Evolutionary conservation across 2,113 vertebrate species (phyloP), one percentile per base, ranked within the genome.

Genomic region (Scytalopus superciliaris): DNA sequence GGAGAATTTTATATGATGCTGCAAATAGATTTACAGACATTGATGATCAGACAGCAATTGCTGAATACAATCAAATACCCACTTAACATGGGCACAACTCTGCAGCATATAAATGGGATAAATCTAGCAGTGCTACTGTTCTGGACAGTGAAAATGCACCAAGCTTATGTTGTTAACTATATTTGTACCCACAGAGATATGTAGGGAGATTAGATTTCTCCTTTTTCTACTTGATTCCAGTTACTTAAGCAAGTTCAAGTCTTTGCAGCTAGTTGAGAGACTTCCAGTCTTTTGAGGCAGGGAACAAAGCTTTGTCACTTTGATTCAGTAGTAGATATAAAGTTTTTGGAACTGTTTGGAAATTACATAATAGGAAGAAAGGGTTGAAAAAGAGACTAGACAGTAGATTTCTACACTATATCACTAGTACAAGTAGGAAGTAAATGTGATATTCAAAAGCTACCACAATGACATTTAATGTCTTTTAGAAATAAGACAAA

Each of bases 61-160:
- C 55, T 89, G 89, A 95, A 91, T 83, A 53, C 37, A 84, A 90
- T 95, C 94, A 92, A 82, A 85, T 62, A 80, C 12, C 33, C 50
- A 69, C 56, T 92, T 91, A 85, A 78, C 33, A 81, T 45, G 25
- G 35, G 10, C 31, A 92, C 23, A 68, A 31, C 7, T 79, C 66
- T 69, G 57, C 37, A 76, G 10, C 44, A 25, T 60, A 82, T 33
- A 68, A 37, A 47, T 24, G 12, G 57, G 89, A 91, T 79, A 75
- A 87, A 89, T 68, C 52, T 64, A 60, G 24, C 15, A 22, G 25
- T 49, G 19, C 12, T 89, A 18, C 40, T n/a, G 68, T 91, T 84
- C 66, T 39, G 47, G 37, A 52, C 45, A 79, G 21, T 74, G 47
- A 63, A 91, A 94, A 89, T 50, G 17, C 23, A 56, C 45, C 13